Evolutionary conservation across 1,140 invertebrate genomes (phyloP), one percentile per base, ranked within the genome.

Genomic region (Antheraea mylitta): DNA sequence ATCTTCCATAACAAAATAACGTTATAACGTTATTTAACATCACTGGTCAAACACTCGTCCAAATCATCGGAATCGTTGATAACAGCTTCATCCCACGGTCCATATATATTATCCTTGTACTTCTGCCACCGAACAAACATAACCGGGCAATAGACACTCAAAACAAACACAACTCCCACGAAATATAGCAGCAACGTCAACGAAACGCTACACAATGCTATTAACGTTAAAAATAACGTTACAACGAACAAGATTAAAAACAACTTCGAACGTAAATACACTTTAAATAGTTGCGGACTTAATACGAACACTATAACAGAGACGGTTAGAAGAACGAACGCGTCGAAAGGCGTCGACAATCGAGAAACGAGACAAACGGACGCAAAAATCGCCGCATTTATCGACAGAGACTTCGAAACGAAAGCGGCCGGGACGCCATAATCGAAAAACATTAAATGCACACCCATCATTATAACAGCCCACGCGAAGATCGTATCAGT

Each of bases 401-500:
- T 90, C 1, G 96, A 97, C 58, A 99, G 90, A 0, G 97, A 96
- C 72, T 97, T 97, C 0, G 95, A 97, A 18, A 97, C 94, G 59
- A 97, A 94, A 18, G 97, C 96, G 48, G 96, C 96, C 53, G 96
- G 94, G 2, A 97, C 94, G 16, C 97, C 97, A 86, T 99, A 99
- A 87, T 99, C 97, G 82, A 97, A 97, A 82, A 98, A 98, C 68
- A 98, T 93, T 45, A 99, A 92, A 93, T 99, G 98, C 7, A 97
- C 90, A 0, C 98, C 76, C 87, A 99, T 95, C 95, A 98, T 98
- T 48, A 98, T 94, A 62, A 96, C 95, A 19, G 97, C 95, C 93
- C 96, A 98, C 0, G 97, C 96, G 82, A 99, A 99, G 82, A 99
- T 99, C 3, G 98, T 99, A 87, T 99, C 98, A 0, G 98, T 99